Conservation (phyloP, 2,888 invertebrate species). For the Plagodis pulveraria region DNA sequence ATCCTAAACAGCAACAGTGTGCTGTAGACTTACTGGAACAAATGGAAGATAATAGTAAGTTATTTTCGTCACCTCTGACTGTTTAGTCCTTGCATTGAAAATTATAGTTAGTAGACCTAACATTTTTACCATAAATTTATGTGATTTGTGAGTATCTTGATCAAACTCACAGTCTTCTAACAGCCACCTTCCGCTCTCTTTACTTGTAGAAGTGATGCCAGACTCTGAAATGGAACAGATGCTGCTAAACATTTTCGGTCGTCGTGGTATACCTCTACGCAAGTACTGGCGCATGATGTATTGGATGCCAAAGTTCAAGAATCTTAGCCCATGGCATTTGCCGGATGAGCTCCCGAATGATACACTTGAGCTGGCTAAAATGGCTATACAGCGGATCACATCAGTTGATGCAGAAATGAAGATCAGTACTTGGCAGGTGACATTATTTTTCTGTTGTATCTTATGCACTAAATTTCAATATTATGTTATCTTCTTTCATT, state of each 20-base stretch:
- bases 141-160: too few species aligned
- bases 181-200: constrained; percentile 31
- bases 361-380: constrained; percentile 89
- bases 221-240: constrained; percentile 95
- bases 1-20: constrained; percentile 98
- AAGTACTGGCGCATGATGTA: constrained; percentile 94
- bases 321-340: constrained; percentile 93
- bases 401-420: constrained; percentile 91
- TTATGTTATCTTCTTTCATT: not conserved
- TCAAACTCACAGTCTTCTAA: not conserved
- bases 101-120: too few species aligned
- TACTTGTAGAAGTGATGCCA: constrained; percentile 91
- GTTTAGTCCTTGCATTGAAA: not conserved
- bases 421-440: constrained; percentile 87
- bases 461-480: not conserved
- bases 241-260: constrained; percentile 93
- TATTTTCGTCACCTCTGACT: not conserved
- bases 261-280: constrained; percentile 88
- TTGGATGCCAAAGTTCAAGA: constrained; percentile 97
- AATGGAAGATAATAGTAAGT: constrained; percentile 96
- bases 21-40: constrained; percentile 95
- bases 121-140: too few species aligned
- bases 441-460: constrained; percentile 12
- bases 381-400: constrained; percentile 93
- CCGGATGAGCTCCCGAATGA: constrained; percentile 92